phyloP scores from a whole-genome alignment of 1,140 invertebrate species.

The Cryptotermes secundus region DNA sequence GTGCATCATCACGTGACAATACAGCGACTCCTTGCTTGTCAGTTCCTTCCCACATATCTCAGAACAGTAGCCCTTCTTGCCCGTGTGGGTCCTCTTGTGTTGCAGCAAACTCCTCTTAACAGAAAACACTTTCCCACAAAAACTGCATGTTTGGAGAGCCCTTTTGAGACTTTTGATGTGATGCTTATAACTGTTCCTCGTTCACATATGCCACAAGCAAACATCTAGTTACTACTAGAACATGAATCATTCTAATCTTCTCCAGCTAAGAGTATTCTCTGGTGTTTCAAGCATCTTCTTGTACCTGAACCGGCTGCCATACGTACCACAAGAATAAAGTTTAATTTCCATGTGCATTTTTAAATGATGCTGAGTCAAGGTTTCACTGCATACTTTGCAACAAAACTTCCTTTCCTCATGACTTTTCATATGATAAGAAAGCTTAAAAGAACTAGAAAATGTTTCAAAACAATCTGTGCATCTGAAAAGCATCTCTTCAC shows the following conservation, averaged over 20 bases:
- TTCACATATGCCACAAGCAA: slow-evolving; percentile 71
- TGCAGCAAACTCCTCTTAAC: slow-evolving; percentile 58
- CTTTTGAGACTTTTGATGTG: slow-evolving; percentile 53
- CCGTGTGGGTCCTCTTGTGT: slow-evolving; percentile 63
- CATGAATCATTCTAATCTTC: background rate
- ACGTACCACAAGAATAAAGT: slow-evolving; percentile 64
- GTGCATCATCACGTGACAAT: slow-evolving; percentile 64
- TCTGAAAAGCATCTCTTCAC: background rate
- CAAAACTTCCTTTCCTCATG: background rate
- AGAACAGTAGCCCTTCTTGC: slow-evolving; percentile 69
- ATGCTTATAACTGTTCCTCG: slow-evolving; percentile 58
- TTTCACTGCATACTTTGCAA: background rate
- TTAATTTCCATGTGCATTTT: slow-evolving; percentile 41
- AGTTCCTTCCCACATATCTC: slow-evolving; percentile 51
- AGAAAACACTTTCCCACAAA: slow-evolving; percentile 52
- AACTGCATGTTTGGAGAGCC: slow-evolving; percentile 50
- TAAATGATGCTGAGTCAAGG: slow-evolving; percentile 37
- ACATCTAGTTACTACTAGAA: slow-evolving; percentile 47
- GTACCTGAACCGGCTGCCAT: slow-evolving; percentile 55
- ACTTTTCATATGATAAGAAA: background rate
- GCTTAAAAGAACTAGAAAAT: slow-evolving; percentile 20
- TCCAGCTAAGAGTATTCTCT: slow-evolving; percentile 40
- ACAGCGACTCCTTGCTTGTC: slow-evolving; percentile 49
- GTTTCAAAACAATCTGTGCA: slow-evolving; percentile 15
- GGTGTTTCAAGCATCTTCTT: slow-evolving; percentile 47